phyloP scores from a whole-genome alignment of 1,140 invertebrate species.

The Nomia melanderi region DNA sequence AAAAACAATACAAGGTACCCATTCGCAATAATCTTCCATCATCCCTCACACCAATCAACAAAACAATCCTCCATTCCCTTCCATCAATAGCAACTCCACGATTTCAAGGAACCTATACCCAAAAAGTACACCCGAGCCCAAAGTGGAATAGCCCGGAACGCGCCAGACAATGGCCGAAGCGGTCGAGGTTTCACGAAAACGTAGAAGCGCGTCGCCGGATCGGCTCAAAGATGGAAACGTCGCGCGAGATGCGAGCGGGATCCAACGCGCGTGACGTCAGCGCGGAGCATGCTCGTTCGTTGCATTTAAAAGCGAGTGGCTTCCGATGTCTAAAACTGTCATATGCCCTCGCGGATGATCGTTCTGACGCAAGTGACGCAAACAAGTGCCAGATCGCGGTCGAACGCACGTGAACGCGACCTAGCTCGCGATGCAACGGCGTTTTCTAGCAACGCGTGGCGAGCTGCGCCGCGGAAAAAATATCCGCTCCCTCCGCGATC shows the following conservation, averaged over 20 bases:
- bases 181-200: too few relatives aligned
- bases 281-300: not conserved
- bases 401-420: not conserved
- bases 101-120: too few relatives aligned
- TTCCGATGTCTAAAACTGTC: constrained; percentile 35
- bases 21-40: too few relatives aligned
- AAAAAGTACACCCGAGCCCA: too few relatives aligned
- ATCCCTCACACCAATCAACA: too few relatives aligned
- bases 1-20: too few relatives aligned
- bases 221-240: not conserved
- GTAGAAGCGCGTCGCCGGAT: too few relatives aligned
- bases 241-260: not conserved
- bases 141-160: too few relatives aligned
- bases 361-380: constrained; percentile 29
- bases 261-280: constrained; percentile 7
- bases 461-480: not conserved
- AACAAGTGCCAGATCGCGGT: constrained; percentile 17
- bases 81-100: too few relatives aligned
- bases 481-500: not conserved
- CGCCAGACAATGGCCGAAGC: too few relatives aligned
- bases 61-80: too few relatives aligned
- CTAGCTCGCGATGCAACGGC: too few relatives aligned
- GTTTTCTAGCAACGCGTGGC: not conserved
- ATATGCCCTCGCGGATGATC: constrained; percentile 17
- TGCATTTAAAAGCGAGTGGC: not conserved